Evolutionary conservation across 2,888 invertebrate species (phyloP).

Genomic region (Tinea trinotella): DNA sequence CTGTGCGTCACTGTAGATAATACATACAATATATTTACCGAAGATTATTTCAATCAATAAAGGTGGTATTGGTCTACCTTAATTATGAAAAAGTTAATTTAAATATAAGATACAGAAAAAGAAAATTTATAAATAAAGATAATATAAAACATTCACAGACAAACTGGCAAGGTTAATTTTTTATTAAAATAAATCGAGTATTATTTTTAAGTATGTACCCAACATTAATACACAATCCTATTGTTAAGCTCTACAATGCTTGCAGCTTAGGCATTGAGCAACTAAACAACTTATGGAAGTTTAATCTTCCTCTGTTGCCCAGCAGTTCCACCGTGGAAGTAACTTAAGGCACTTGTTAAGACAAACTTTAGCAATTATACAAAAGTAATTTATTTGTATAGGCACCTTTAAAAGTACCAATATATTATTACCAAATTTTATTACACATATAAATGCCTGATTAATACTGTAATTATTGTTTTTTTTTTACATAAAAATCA

Average conservation of each 20-base stretch:
- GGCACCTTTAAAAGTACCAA: no score
- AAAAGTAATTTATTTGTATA: no score
- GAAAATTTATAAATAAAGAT: constrained; percentile 21
- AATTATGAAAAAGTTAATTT: no score
- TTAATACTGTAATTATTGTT: constrained; percentile 41
- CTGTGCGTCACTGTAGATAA: no score
- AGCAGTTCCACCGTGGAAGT: background rate
- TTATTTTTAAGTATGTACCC: constrained; percentile 18
- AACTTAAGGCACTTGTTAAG: background rate
- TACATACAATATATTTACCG: no score
- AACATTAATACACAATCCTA: background rate
- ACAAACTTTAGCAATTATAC: background rate
- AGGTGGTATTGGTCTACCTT: background rate
- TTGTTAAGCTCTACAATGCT: no score
- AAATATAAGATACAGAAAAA: no score
- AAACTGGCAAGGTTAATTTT: constrained; percentile 38
- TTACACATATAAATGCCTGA: constrained; percentile 48
- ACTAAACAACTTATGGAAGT: no score
- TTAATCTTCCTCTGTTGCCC: no score
- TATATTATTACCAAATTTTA: no score
- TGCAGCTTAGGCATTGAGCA: no score
- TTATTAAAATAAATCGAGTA: constrained; percentile 22
- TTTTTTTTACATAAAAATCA: background rate
- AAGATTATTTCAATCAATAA: constrained; percentile 14
- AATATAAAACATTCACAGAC: constrained; percentile 33